These are phyloP conservation scores for Pristionchus fissidentatus DNA, from an alignment of 2,888 invertebrate species.

Conservation along the genomic window DNA sequence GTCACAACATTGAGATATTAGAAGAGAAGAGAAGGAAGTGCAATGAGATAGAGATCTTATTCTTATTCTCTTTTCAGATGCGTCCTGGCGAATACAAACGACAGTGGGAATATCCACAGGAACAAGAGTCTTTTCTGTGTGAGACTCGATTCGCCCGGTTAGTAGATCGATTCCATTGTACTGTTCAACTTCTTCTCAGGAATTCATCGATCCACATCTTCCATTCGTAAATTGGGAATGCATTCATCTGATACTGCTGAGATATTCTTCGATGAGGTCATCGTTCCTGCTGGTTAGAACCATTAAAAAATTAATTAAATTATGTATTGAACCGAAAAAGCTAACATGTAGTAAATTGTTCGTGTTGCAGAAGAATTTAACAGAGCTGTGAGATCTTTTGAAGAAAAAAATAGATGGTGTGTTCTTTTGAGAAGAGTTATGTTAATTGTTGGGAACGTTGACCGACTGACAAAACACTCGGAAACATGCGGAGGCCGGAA, in stretches of 20 bases:
- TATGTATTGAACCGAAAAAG: not conserved
- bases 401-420: no score
- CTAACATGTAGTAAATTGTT: no score
- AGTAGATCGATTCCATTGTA: not conserved
- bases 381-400: no score
- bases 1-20: no score
- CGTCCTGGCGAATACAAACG: conserved; percentile 79
- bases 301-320: not conserved
- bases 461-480: no score
- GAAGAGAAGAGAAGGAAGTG: not conserved
- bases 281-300: conserved; percentile 28
- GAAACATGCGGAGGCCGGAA: no score
- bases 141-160: conserved; percentile 75
- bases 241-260: conserved; percentile 79
- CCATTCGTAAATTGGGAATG: conserved; percentile 79
- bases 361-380: no score
- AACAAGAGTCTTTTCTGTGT: conserved; percentile 80
- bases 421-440: no score
- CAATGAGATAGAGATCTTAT: no score
- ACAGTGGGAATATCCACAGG: conserved; percentile 76
- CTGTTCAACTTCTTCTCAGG: conserved; percentile 49
- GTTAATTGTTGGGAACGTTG: no score
- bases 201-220: conserved; percentile 75
- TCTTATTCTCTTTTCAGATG: conserved; percentile 72
- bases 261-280: conserved; percentile 80